Evolutionary conservation across 2,797 vertebrate species (phyloP).

Genomic region (Astyanax mexicanus): DNA sequence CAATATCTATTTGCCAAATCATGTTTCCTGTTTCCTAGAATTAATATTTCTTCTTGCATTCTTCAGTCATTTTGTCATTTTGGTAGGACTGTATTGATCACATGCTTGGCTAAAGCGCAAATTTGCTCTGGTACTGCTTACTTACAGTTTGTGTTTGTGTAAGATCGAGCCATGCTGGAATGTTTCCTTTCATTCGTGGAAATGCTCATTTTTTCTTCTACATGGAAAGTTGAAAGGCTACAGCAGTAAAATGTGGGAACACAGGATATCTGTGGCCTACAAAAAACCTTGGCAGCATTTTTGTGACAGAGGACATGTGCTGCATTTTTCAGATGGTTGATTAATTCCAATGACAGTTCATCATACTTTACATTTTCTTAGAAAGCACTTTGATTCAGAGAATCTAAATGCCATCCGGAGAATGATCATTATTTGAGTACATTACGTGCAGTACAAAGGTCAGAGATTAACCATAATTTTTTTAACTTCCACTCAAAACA

Average conservation of each 20-base stretch:
- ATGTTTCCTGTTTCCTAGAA: no score
- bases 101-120: not conserved
- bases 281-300: conserved; percentile 6
- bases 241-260: not conserved
- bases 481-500: no score
- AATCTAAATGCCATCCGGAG: not conserved
- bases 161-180: no score
- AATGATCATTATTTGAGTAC: not conserved
- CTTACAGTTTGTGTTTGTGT: not conserved
- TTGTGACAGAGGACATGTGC: not conserved
- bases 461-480: no score
- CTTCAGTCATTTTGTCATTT: no score
- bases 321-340: not conserved
- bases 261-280: conserved; percentile 7
- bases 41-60: no score
- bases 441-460: no score
- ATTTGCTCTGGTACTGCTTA: not conserved
- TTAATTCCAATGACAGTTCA: not conserved
- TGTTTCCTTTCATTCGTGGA: no score
- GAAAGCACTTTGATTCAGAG: not conserved
- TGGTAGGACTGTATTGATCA: no score
- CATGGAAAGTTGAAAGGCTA: not conserved
- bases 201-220: no score
- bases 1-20: no score
- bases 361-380: not conserved